A percentile compares a stretch with the other conserved stretches of the same genome.
Evolutionary conservation across 2,113 vertebrate genomes (phyloP).

Genomic region (Ictalurus furcatus): DNA sequence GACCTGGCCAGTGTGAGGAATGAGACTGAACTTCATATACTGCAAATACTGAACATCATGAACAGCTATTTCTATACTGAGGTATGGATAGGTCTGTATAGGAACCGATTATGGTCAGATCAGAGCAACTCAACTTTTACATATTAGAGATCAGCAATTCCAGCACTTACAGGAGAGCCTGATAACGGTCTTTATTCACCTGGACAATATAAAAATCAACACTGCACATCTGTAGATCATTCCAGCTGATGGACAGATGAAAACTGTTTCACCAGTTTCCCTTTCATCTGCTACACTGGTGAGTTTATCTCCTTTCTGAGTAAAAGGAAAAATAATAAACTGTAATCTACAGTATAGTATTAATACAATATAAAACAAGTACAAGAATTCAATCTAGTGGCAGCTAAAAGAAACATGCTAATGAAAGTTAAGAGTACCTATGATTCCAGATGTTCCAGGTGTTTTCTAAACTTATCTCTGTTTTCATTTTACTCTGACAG

Average conservation of each 20-base stretch:
- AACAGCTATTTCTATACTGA: too few relatives aligned
- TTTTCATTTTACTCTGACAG: background rate
- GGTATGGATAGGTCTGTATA: constrained; percentile 56
- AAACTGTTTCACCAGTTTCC: constrained; percentile 6
- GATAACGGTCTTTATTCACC: background rate
- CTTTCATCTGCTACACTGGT: constrained; percentile 40
- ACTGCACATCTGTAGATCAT: constrained; percentile 16
- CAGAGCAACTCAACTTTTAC: background rate
- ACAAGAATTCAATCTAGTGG: too few relatives aligned
- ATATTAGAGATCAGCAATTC: constrained; percentile 41
- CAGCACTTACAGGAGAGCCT: background rate
- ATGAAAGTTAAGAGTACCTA: background rate
- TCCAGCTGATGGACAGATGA: constrained; percentile 39
- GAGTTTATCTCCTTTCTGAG: background rate
- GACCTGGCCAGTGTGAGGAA: constrained; percentile 50
- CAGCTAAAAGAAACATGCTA: background rate
- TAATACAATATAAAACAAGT: background rate
- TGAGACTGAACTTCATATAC: constrained; percentile 12
- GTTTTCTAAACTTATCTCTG: background rate
- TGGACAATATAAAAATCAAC: background rate
- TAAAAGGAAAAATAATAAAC: background rate
- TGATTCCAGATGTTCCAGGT: background rate
- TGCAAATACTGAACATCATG: background rate
- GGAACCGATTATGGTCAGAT: constrained; percentile 57
- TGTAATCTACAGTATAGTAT: background rate